phyloP scores from a whole-genome alignment of 1,140 invertebrate genomes.

The Portunus trituberculatus region DNA sequence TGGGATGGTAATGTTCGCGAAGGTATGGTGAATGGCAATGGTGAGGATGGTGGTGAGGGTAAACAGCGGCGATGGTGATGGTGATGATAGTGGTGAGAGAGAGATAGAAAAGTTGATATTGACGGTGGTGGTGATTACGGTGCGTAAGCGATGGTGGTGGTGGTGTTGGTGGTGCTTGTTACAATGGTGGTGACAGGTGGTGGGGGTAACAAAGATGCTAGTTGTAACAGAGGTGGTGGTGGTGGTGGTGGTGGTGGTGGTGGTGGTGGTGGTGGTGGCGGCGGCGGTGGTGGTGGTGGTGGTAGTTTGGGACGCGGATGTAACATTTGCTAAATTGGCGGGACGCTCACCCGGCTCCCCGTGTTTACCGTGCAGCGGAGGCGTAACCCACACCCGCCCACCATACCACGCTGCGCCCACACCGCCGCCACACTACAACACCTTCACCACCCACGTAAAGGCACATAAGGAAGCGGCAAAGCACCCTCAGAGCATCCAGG shows the following conservation, averaged over 20 bases:
- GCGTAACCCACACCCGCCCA: conserved; percentile 52
- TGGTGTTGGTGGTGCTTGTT: neutral
- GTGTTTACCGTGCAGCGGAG: conserved; percentile 65
- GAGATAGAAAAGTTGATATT: neutral
- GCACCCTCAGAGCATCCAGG: neutral
- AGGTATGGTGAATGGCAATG: no score
- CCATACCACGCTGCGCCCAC: neutral
- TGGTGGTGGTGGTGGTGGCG: neutral
- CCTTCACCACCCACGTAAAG: neutral
- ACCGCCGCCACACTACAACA: neutral
- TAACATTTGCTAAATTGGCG: conserved; percentile 75
- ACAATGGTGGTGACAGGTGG: neutral
- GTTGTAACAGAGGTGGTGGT: neutral
- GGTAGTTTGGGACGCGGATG: conserved; percentile 70
- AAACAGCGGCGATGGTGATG: neutral
- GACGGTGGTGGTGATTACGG: neutral
- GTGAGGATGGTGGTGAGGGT: no score
- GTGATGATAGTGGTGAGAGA: neutral
- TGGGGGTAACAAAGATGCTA: neutral
- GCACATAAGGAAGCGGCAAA: neutral
- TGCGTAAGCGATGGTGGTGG: neutral
- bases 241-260: neutral
- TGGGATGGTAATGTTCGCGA: no score
- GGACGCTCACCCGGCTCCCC: conserved; percentile 69
- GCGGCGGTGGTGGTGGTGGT: neutral